These are phyloP conservation scores for Bombus pyrosoma DNA, from an alignment of 1,140 invertebrate species.

Conservation along the genomic window DNA sequence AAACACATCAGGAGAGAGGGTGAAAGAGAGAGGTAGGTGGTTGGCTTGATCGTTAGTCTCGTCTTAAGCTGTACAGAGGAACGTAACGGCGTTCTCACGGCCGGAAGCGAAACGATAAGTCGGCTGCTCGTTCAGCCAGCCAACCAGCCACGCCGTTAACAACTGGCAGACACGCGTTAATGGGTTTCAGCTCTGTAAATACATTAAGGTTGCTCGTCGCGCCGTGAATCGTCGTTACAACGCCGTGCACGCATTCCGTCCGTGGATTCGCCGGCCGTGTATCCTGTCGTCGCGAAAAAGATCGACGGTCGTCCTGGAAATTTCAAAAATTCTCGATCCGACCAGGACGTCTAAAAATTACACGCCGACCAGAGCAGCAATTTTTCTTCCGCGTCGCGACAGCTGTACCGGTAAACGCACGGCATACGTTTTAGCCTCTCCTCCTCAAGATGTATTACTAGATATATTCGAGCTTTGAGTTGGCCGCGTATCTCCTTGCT, in stretches of 20 bases:
- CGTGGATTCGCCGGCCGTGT: conserved; percentile 28
- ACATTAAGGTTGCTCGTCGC: conserved; percentile 70
- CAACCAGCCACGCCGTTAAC: conserved; percentile 62
- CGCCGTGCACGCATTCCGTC: conserved; percentile 23
- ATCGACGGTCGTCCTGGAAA: not conserved
- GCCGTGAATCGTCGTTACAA: conserved; percentile 68
- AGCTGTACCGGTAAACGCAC: not conserved
- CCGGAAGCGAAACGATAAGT: conserved; percentile 67
- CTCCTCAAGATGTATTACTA: not conserved
- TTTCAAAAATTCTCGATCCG: not conserved
- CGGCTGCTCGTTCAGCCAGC: conserved; percentile 49
- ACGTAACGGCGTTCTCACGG: conserved; percentile 56
- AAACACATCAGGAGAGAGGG: not conserved
- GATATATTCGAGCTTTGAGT: not conserved
- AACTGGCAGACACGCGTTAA: conserved; percentile 72
- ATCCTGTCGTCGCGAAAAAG: not conserved
- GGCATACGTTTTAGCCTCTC: not conserved
- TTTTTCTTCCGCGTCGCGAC: not conserved
- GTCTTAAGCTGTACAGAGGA: conserved; percentile 33
- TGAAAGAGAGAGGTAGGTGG: not conserved
- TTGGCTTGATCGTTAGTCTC: conserved; percentile 39
- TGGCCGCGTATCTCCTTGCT: not conserved
- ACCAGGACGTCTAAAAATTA: not conserved
- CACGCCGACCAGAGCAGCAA: not conserved
- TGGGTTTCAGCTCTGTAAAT: conserved; percentile 76